Conservation (phyloP, 1,140 invertebrate species). For the Panulirus ornatus region DNA sequence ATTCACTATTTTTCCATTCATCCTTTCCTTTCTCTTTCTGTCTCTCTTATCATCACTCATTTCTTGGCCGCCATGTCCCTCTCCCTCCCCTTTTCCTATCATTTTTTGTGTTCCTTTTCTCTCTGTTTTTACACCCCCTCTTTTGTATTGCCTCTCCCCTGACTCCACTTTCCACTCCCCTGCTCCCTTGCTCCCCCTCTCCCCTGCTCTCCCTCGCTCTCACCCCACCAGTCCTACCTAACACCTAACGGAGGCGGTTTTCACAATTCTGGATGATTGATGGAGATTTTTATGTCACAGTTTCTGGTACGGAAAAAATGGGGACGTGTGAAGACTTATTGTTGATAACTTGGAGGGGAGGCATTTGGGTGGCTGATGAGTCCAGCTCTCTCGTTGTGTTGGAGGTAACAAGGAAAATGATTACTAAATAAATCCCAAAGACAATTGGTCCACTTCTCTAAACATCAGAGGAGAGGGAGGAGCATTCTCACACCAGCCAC, state of each 20-base stretch:
- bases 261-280: constrained; percentile 60
- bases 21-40: neutral
- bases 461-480: constrained; percentile 1
- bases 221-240: constrained; percentile 57
- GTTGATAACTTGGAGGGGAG: neutral
- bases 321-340: constrained; percentile 4
- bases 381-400: too few relatives aligned
- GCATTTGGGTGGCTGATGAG: too few relatives aligned
- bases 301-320: constrained; percentile 51
- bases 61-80: neutral
- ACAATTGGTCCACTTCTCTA: too few relatives aligned
- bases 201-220: constrained; percentile 29
- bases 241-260: constrained; percentile 58
- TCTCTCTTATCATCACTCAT: neutral
- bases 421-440: too few relatives aligned
- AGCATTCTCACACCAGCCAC: neutral
- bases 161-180: constrained; percentile 28
- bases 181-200: constrained; percentile 36
- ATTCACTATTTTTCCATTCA: neutral
- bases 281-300: constrained; percentile 61
- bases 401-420: neutral
- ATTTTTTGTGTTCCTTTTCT: neutral
- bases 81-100: neutral
- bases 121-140: constrained; percentile 26
- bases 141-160: constrained; percentile 37